Base-by-base conservation (phyloP, 1,140 invertebrate genomes). In the Lycorma delicatula region DNA sequence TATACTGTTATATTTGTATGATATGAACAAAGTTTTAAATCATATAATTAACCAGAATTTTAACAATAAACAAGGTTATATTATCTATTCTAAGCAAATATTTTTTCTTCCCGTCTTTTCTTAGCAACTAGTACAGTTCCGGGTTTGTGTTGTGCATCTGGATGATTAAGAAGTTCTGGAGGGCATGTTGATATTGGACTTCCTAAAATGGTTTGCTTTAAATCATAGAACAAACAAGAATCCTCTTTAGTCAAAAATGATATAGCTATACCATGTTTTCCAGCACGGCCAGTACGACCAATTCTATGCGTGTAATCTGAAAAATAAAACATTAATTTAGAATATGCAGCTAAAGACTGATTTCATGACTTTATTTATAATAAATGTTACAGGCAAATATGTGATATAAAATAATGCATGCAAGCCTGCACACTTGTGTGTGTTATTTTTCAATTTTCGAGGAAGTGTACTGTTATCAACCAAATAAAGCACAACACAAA, bases 261-360 rank as follows among this genome's bases (percentile, higher is more conserved):
- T 60, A 99, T 87, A 11, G 97, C 95, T 59, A 91, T 82, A 75
- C 97, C 97, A 69, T 84, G 87, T 72, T 99, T 99, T 29, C 97
- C 97, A 13, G 97, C 97, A 76, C 97, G 89, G 68, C 97, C 97
- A 0, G 97, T 99, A 77, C 97, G 84, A 71, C 97, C 97, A 72
- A 99, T 98, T 82, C 97, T 86, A 87, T 99, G 97, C 0, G 95
- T 98, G 67, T 99, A 99, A 79, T 98, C 96, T 87, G 70, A 44
- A 78, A 77, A 64, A 63, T 59, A 63, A 64, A 55, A 48, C 29
- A 58, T 53, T 26, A 44, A 18, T n/a, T n/a, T n/a, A n/a, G n/a
- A n/a, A n/a, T n/a, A n/a, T n/a, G n/a, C n/a, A n/a, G n/a, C n/a
- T n/a, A n/a, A n/a, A n/a, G n/a, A n/a, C n/a, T n/a, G n/a, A n/a